Evolutionary conservation across 2,113 vertebrate species (phyloP), one percentile per base, ranked within the genome.

Genomic region (Alouatta palliata): DNA sequence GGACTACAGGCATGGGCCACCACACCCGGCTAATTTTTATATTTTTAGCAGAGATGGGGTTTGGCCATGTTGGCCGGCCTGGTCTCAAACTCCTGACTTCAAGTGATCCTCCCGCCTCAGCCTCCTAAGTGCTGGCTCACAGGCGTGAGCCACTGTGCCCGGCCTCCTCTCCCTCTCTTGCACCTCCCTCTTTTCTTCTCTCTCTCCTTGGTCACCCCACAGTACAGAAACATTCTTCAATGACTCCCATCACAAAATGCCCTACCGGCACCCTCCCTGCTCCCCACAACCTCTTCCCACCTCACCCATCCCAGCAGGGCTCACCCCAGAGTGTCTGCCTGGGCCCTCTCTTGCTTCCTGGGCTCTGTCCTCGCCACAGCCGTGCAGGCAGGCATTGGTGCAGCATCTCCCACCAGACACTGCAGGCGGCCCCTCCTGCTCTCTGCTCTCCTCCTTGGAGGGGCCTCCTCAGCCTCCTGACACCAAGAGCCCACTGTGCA

Each of bases 301-400:
- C 30, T 10, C 12, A 37, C 25, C 4, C 27, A 6, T 45, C 58
- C 47, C 20, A 54, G 16, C 64, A 71, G 37, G 32, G 47, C 19
- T 45, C 3, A 3, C 23, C 64, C n/a, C 32, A 40, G 40, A 16
- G 30, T 30, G 3, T 45, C 19, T 58, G 32, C 35, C 21, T 5
- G 6, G 21, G 52, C 20, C 19, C 12, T 49, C 40, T 73, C 82
- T 43, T 45, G n/a, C 32, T 20, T 70, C 30, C 6, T 27, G 27
- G 13, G 2, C 8, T 47, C 81, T 71, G 4, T 61, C 25, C 47
- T 84, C 7, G 0, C 83, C 37, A 64, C 27, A 80, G 45, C 80
- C 14, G 0, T 54, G 40, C 47, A 1, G 3, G 17, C 45, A 19
- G 21, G 25, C 5, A 6, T 35, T 6, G 5, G 43, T 45, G 21